Percentiles rank a stretch among this genome's conserved stretches.
Evolutionary conservation across 1,140 invertebrate species (phyloP).

Genomic region (Eulimnadia texana): DNA sequence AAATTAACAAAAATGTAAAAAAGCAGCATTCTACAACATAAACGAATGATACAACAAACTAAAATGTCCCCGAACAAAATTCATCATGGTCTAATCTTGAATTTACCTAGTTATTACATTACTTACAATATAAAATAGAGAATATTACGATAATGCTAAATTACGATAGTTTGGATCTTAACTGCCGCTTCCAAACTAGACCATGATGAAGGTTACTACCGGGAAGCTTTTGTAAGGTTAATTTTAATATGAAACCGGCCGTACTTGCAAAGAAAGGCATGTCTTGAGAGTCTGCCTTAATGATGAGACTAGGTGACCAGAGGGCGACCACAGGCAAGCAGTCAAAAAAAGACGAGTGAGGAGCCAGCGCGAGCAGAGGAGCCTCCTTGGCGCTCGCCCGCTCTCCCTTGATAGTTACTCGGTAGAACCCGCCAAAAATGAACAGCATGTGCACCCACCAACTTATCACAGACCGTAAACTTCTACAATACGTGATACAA

Average conservation of each 20-base stretch:
- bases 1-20: not conserved
- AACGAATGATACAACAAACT: no score
- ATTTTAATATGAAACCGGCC: not conserved
- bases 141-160: no score
- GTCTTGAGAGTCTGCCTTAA: slow-evolving; percentile 59
- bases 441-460: slow-evolving; percentile 57
- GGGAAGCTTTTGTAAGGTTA: no score
- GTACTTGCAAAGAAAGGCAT: slow-evolving; percentile 75
- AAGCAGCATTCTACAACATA: no score
- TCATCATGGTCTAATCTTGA: no score
- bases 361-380: slow-evolving; percentile 70
- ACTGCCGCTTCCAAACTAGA: no score
- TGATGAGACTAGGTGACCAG: slow-evolving; percentile 70
- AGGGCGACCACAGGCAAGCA: slow-evolving; percentile 63
- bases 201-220: no score
- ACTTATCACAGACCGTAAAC: slow-evolving; percentile 42
- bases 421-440: slow-evolving; percentile 62
- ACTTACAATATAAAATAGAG: no score
- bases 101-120: no score
- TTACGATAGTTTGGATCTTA: no score
- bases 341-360: slow-evolving; percentile 84
- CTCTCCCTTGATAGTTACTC: slow-evolving; percentile 49
- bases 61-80: no score
- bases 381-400: slow-evolving; percentile 51
- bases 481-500: slow-evolving; percentile 26